Evolutionary conservation across 2,797 vertebrate species (phyloP).

Genomic region (Eleutherodactylus coqui): DNA sequence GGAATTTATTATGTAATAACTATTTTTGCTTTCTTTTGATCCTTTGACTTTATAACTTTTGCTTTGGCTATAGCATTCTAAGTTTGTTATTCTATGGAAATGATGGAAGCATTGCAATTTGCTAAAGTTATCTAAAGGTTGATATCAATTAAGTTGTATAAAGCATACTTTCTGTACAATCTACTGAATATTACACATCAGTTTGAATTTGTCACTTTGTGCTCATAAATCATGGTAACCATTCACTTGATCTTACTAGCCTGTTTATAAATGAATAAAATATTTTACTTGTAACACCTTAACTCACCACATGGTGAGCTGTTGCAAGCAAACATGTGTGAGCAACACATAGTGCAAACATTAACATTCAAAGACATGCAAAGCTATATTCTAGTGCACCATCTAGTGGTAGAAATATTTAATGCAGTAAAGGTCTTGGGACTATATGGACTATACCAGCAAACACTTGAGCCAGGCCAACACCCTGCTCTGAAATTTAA

Average conservation of each 20-base stretch:
- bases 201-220: neutral
- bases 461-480: neutral
- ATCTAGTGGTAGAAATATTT: neutral
- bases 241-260: neutral
- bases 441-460: neutral
- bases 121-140: neutral
- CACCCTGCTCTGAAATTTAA: neutral
- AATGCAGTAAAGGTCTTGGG: neutral
- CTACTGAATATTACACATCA: neutral
- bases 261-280: neutral
- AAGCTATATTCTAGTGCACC: neutral
- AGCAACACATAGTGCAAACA: neutral
- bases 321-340: neutral
- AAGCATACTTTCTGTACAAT: neutral
- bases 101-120: conserved; percentile 75
- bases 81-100: conserved; percentile 68
- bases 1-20: neutral
- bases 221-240: neutral
- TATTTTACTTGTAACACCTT: neutral
- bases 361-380: neutral
- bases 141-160: neutral
- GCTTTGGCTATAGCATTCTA: conserved; percentile 69
- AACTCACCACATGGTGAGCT: conserved; percentile 1
- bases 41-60: conserved; percentile 53
- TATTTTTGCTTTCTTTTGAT: conserved; percentile 30